These are phyloP conservation scores for Blomia tropicalis DNA, from an alignment of 2,888 invertebrate species.

Conservation along the genomic window DNA sequence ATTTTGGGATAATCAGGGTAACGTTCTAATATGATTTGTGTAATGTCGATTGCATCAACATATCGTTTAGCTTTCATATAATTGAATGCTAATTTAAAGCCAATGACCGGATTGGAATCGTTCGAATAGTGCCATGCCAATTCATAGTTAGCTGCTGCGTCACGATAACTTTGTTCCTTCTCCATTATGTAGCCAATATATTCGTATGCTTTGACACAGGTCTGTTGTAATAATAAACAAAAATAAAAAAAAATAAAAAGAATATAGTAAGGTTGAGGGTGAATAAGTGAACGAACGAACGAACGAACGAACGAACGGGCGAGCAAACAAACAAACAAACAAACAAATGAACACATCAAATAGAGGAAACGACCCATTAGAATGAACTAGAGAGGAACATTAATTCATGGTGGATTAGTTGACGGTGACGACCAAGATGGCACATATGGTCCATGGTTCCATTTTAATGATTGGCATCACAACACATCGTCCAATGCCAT, in stretches of 20 bases:
- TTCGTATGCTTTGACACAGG: slow-evolving; percentile 78
- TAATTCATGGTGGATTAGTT: too few relatives aligned
- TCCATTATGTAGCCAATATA: slow-evolving; percentile 68
- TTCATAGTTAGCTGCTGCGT: slow-evolving; percentile 64
- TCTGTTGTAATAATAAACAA: slow-evolving; percentile 38
- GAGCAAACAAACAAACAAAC: not conserved
- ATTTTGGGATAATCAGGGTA: slow-evolving; percentile 80
- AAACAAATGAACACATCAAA: too few relatives aligned
- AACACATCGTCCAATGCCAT: too few relatives aligned
- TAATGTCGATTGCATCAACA: slow-evolving; percentile 80
- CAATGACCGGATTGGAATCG: slow-evolving; percentile 62
- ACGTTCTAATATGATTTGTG: slow-evolving; percentile 59
- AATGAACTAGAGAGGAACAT: too few relatives aligned
- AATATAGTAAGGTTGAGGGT: not conserved
- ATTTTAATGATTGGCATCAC: too few relatives aligned
- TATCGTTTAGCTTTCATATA: slow-evolving; percentile 71
- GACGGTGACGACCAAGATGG: too few relatives aligned
- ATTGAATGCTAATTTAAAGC: slow-evolving; percentile 80
- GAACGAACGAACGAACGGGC: too few relatives aligned
- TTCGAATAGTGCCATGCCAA: slow-evolving; percentile 72
- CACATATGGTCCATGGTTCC: too few relatives aligned
- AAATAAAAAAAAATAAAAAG: slow-evolving; percentile 17
- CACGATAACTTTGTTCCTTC: slow-evolving; percentile 74
- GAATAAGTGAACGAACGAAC: too few relatives aligned
- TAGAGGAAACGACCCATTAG: too few relatives aligned